Conservation (phyloP, 1,140 invertebrate species). For the Mizuhopecten yessoensis region DNA sequence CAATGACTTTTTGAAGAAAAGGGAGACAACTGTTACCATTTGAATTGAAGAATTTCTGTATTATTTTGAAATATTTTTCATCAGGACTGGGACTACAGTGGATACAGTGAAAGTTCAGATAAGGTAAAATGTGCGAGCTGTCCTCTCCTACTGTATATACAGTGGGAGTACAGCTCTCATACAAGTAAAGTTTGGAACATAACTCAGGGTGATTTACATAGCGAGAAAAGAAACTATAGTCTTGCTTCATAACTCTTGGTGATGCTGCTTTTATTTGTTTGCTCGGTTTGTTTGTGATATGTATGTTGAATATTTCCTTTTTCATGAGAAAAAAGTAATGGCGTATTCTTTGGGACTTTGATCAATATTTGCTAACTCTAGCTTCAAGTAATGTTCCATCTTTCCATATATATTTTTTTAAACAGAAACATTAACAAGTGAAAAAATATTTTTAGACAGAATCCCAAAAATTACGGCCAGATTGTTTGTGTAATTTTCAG, state of each 20-base stretch:
- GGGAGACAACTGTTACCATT: background rate
- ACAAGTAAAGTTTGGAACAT: conserved; percentile 9
- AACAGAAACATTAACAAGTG: background rate
- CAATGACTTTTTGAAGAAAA: background rate
- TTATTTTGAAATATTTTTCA: conserved; percentile 30
- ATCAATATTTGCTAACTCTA: background rate
- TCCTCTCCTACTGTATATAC: background rate
- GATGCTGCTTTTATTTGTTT: conserved; percentile 26
- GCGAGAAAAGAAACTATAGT: background rate
- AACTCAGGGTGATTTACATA: conserved; percentile 13
- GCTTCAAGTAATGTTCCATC: no score
- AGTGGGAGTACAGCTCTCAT: background rate
- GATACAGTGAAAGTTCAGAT: conserved; percentile 32
- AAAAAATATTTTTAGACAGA: background rate
- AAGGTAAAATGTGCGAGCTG: background rate
- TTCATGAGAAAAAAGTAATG: background rate
- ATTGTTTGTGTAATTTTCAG: background rate
- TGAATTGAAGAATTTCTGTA: background rate
- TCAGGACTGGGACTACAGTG: conserved; percentile 31
- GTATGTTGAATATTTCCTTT: conserved; percentile 14
- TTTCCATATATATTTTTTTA: no score
- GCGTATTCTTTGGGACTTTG: background rate
- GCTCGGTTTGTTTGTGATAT: background rate
- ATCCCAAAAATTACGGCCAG: background rate
- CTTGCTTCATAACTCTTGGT: background rate